phyloP scores from a whole-genome alignment of 2,113 vertebrate genomes.

The Oncorhynchus tshawytscha region DNA sequence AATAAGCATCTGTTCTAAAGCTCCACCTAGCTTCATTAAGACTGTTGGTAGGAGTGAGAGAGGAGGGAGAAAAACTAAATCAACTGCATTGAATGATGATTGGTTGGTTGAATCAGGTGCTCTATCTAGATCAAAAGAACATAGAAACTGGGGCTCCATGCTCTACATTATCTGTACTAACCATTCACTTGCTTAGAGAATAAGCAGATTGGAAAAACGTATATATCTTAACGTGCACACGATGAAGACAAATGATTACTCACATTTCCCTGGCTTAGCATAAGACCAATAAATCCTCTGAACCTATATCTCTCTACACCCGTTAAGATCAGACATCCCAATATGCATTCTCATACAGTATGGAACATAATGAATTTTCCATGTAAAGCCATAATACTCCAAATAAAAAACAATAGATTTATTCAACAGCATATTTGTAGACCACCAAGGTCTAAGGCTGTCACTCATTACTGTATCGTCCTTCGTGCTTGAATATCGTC shows the following conservation, averaged over 20 bases:
- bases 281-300: constrained; percentile 44
- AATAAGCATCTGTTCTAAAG: too few relatives aligned
- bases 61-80: constrained; percentile 5
- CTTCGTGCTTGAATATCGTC: not conserved
- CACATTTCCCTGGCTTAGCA: constrained; percentile 58
- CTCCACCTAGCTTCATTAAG: too few relatives aligned
- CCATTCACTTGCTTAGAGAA: constrained; percentile 19
- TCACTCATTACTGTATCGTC: not conserved
- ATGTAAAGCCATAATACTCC: constrained; percentile 12
- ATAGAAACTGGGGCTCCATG: constrained; percentile 15
- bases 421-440: not conserved
- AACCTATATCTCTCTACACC: constrained; percentile 49
- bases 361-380: too few relatives aligned
- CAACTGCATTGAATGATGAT: constrained; percentile 24
- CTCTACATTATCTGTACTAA: constrained; percentile 4
- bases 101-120: constrained; percentile 22
- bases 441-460: not conserved
- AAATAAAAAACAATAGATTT: not conserved
- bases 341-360: constrained; percentile 30
- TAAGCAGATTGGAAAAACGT: constrained; percentile 33
- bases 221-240: constrained; percentile 32
- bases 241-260: constrained; percentile 47
- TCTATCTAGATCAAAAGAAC: constrained; percentile 27
- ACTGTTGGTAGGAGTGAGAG: not conserved
- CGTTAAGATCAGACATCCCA: constrained; percentile 41